Evolutionary conservation across 2,888 invertebrate genomes (phyloP).

Genomic region (Buathra laborator): DNA sequence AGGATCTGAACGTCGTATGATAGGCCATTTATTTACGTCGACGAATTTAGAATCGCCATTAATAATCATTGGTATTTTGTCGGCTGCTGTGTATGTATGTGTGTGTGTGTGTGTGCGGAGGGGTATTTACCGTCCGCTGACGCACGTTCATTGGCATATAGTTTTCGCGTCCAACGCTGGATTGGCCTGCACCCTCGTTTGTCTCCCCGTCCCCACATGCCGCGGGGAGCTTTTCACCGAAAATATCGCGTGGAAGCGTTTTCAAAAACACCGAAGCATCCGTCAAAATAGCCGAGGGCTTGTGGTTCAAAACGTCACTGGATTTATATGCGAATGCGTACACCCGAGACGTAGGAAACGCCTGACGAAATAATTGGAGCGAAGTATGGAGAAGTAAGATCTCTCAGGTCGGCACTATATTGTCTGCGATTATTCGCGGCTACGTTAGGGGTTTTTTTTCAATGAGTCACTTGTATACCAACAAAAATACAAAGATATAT

Average conservation of each 20-base stretch:
- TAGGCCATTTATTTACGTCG: slow-evolving; percentile 59
- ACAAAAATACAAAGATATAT: background rate
- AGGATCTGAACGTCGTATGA: slow-evolving; percentile 41
- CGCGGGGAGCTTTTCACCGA: background rate
- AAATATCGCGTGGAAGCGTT: slow-evolving; percentile 6
- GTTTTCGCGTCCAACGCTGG: slow-evolving; percentile 2
- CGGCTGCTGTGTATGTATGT: background rate
- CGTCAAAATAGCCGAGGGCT: slow-evolving; percentile 19
- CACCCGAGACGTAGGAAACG: background rate
- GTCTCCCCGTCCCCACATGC: background rate
- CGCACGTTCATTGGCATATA: slow-evolving; percentile 13
- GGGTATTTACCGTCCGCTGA: slow-evolving; percentile 50
- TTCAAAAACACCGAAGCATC: background rate
- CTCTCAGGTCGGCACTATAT: background rate
- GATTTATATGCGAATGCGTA: background rate
- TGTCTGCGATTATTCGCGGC: background rate
- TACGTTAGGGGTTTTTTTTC: background rate
- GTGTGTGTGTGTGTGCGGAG: background rate
- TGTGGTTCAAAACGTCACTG: background rate
- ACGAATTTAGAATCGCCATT: slow-evolving; percentile 58
- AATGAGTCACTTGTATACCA: background rate
- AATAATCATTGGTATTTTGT: slow-evolving; percentile 64
- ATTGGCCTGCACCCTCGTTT: background rate
- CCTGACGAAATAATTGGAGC: background rate
- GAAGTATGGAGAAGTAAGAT: background rate